Conservation (phyloP, 2,113 vertebrate species). For the Laterallus jamaicensis region DNA sequence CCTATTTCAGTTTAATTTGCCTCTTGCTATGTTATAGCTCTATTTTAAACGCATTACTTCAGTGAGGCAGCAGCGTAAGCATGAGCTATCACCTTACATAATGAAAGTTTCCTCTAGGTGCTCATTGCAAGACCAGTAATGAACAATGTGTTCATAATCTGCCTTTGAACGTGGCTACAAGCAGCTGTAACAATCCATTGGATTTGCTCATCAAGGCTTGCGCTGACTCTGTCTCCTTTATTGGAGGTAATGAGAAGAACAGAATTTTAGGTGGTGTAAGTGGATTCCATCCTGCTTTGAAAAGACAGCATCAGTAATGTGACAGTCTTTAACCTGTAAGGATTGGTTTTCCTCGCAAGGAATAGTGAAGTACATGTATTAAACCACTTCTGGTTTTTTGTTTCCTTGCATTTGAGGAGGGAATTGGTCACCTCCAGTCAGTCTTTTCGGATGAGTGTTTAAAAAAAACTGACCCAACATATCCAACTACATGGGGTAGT, state of each 20-base stretch:
- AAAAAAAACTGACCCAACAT: neutral
- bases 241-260: neutral
- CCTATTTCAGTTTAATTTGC: neutral
- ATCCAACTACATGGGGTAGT: neutral
- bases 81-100: neutral
- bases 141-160: neutral
- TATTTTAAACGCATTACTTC: neutral
- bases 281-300: neutral
- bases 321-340: neutral
- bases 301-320: neutral
- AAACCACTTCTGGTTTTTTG: neutral
- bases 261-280: neutral
- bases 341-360: neutral
- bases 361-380: neutral
- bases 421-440: neutral
- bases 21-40: neutral
- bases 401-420: neutral
- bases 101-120: slow-evolving; percentile 51
- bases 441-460: neutral
- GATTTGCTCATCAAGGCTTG: neutral
- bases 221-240: neutral
- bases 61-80: neutral
- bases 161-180: neutral
- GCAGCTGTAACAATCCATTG: neutral
- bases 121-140: neutral